A percentile compares a stretch with the other conserved stretches of the same genome.
Evolutionary conservation across 92 coral and sea anemone species (phyloP).

Genomic region (Heliopora coerulea): DNA sequence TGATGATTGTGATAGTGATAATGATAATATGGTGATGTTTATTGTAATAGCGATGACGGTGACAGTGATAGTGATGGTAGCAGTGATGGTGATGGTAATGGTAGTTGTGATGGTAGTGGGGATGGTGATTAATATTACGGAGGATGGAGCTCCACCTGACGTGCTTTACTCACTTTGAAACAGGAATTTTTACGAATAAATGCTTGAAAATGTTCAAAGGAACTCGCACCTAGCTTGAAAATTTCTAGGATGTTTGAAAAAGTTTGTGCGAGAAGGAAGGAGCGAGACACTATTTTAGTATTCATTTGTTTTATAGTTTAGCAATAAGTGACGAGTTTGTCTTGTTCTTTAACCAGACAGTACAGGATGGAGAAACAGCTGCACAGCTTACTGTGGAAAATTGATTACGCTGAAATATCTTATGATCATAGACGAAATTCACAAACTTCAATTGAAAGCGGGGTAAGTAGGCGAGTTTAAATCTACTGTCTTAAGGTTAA

Average conservation of each 20-base stretch:
- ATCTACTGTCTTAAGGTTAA: no score
- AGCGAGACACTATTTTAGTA: no score
- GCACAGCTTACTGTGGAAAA: slow-evolving; percentile 74
- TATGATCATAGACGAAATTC: slow-evolving; percentile 65
- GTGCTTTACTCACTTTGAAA: no score
- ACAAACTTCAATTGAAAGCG: slow-evolving; percentile 55
- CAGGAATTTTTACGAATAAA: no score
- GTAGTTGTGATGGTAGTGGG: neutral
- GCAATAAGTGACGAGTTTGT: neutral
- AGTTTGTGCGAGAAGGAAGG: no score
- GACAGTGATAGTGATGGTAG: neutral
- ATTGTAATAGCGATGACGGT: neutral
- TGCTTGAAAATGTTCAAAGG: no score
- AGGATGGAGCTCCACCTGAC: no score
- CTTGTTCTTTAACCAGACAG: slow-evolving; percentile 49
- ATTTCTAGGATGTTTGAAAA: no score
- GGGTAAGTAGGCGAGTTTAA: slow-evolving; percentile 16
- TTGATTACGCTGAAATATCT: slow-evolving; percentile 62
- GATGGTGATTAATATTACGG: neutral
- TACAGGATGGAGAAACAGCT: slow-evolving; percentile 72
- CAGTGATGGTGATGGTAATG: neutral
- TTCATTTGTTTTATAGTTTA: no score
- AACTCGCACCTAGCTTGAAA: no score
- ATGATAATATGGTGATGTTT: neutral
- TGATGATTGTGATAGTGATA: slow-evolving; percentile 3